Percentiles rank a stretch among this genome's conserved stretches.
phyloP scores from a whole-genome alignment of 2,113 vertebrate genomes.

The Gallinago undulata region DNA sequence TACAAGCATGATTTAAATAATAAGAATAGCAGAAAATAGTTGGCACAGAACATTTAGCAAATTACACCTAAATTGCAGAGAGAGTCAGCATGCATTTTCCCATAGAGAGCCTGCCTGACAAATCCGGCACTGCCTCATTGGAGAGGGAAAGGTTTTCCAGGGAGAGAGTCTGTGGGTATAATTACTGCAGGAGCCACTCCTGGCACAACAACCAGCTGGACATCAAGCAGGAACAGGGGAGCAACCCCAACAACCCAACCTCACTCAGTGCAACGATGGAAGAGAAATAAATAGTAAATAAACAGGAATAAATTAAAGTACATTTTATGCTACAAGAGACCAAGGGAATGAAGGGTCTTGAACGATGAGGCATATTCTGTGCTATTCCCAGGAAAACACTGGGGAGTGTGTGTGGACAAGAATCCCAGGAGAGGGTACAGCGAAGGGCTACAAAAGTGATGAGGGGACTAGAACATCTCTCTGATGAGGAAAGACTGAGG shows the following conservation, averaged over 20 bases:
- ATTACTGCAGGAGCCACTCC: conserved; percentile 8
- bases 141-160: not conserved
- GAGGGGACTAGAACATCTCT: too few species aligned
- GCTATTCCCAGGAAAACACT: not conserved
- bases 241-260: not conserved
- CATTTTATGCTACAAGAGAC: not conserved
- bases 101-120: not conserved
- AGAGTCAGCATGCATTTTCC: not conserved
- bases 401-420: not conserved
- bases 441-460: too few species aligned
- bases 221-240: not conserved
- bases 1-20: not conserved
- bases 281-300: not conserved
- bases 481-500: too few species aligned
- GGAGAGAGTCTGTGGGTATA: not conserved
- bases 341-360: not conserved
- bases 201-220: not conserved
- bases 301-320: not conserved
- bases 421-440: not conserved
- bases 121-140: not conserved
- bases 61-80: not conserved
- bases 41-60: conserved; percentile 2
- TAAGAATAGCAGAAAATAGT: not conserved
- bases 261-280: not conserved
- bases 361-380: not conserved